Evolutionary conservation across 2,113 vertebrate species (phyloP), one percentile per base, ranked within the genome.

Genomic region (Callocephalon fimbriatum): DNA sequence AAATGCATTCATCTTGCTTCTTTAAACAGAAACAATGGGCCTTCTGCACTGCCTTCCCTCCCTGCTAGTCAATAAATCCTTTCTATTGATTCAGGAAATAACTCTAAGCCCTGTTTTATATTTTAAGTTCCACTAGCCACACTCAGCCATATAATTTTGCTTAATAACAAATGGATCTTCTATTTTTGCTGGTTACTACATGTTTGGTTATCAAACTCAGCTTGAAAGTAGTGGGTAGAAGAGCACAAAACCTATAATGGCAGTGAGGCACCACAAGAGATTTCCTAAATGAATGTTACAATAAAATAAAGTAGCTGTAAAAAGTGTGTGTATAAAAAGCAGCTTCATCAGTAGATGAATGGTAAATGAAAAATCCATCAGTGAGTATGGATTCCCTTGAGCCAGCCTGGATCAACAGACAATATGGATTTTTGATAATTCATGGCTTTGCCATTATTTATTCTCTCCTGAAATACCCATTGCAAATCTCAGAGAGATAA

Each of bases 371-470:
- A 98, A 97, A 97, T 96, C 96, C 88, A 92, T 97, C 97, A 84
- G 88, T 96, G 96, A 77, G 77, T 86, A 95, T 95, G 70, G 94
- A 93, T 98, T 97, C 95, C 95, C 95, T 94, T 93, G 96, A 97
- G 97, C 94, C 97, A 97, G 87, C 53, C 79, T 97, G 78, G 85
- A 93, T 94, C 89, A 95, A 94, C 68, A 94, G 96, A 97, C 97
- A 95, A 94, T 96, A 98, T 95, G 95, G 97, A 97, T 97, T 98
- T 97, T 90, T 92, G 97, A 97, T 98, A 98, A 98, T 98, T 98
- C 95, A 90, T 93, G 93, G 92, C 68, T 98, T 97, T 97, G 95
- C 77, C 86, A 82, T 95, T 95, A 96, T 97, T 93, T 97, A 94
- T 97, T 96, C 94, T 97, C 78, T 93, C 82, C 87, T 98, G 95